Conservation (phyloP, 2,797 vertebrate genomes). For the Gymnocypris eckloni region DNA sequence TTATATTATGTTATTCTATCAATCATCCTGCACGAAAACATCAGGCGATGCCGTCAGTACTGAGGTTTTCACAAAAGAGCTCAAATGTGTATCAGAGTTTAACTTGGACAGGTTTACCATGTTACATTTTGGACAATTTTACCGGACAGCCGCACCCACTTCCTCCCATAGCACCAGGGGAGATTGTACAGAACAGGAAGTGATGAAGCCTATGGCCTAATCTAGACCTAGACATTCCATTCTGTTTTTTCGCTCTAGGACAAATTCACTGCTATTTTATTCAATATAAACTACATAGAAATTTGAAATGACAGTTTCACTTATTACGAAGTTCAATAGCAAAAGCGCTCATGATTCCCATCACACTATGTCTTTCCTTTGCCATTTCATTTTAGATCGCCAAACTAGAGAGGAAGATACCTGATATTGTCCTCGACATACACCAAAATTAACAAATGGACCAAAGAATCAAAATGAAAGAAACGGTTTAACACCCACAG, state of each 20-base stretch:
- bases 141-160: slow-evolving; percentile 64
- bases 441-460: background rate
- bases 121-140: slow-evolving; percentile 41
- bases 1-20: background rate
- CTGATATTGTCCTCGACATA: background rate
- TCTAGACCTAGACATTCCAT: slow-evolving; percentile 57
- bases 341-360: background rate
- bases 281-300: background rate
- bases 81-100: background rate
- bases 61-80: too few relatives aligned
- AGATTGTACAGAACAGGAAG: slow-evolving; percentile 77
- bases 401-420: background rate
- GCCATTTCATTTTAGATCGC: background rate
- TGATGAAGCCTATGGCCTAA: slow-evolving; percentile 74
- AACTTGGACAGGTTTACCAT: slow-evolving; percentile 11
- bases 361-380: background rate
- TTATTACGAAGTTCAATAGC: background rate
- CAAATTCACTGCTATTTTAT: background rate
- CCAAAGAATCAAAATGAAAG: background rate
- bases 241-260: slow-evolving; percentile 45
- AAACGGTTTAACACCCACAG: background rate
- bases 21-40: too few relatives aligned
- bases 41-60: background rate
- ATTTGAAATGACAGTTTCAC: background rate
- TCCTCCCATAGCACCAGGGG: slow-evolving; percentile 71